phyloP scores from a whole-genome alignment of 64 coral and sea anemone species.

The Actinia tenebrosa region DNA sequence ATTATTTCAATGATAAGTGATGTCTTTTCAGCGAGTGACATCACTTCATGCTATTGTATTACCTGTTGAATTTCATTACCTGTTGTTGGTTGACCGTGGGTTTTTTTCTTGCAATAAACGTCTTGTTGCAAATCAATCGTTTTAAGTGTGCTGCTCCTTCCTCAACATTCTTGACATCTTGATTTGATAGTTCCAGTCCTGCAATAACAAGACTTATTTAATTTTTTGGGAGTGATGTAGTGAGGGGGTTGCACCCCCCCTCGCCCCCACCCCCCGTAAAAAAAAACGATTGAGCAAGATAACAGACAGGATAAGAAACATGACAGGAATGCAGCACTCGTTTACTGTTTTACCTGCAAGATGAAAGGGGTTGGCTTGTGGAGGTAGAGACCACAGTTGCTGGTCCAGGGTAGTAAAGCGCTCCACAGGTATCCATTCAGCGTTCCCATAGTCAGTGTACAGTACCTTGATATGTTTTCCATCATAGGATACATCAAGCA shows the following conservation, averaged over 20 bases:
- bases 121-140: conserved; percentile 27
- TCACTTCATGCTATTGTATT: background rate
- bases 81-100: background rate
- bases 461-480: conserved; percentile 46
- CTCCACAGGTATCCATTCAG: conserved; percentile 72
- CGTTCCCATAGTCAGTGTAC: conserved; percentile 77
- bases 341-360: conserved; percentile 38
- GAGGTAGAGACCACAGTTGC: conserved; percentile 48
- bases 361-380: conserved; percentile 57
- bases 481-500: conserved; percentile 49
- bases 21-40: background rate
- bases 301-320: too few species aligned
- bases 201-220: background rate
- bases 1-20: background rate
- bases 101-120: conserved; percentile 23
- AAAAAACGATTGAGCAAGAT: background rate
- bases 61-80: background rate
- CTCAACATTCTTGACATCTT: background rate
- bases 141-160: conserved; percentile 33
- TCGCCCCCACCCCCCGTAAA: too few species aligned
- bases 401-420: conserved; percentile 42
- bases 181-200: conserved; percentile 26
- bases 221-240: background rate
- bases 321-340: background rate
- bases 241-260: background rate